Conservation (phyloP, 2,888 invertebrate genomes). For the Dromius quadrimaculatus region DNA sequence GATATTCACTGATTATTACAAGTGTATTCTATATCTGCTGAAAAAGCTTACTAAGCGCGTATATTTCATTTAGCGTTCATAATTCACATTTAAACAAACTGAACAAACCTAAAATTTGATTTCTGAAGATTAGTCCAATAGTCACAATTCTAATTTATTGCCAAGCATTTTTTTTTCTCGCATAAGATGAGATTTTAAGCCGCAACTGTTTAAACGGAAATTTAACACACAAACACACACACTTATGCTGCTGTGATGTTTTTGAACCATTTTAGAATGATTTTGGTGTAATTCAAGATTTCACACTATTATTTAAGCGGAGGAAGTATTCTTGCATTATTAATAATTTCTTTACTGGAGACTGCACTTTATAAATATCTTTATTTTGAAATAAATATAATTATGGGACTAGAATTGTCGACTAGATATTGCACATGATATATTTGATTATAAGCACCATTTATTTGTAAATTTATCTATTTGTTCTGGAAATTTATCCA, state of each 20-base stretch:
- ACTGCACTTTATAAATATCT: too few species aligned
- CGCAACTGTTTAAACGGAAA: not conserved
- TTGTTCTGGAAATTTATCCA: too few species aligned
- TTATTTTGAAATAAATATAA: too few species aligned
- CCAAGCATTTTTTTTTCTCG: too few species aligned
- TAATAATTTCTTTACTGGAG: not conserved
- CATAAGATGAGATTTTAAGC: not conserved
- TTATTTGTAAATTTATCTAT: not conserved
- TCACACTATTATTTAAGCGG: not conserved
- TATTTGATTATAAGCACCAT: slow-evolving; percentile 9
- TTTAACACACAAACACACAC: slow-evolving; percentile 32
- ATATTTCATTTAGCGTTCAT: slow-evolving; percentile 24
- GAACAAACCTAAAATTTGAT: slow-evolving; percentile 5
- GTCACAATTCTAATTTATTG: too few species aligned
- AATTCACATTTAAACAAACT: slow-evolving; percentile 28
- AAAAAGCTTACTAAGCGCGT: slow-evolving; percentile 24
- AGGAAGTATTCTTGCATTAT: not conserved
- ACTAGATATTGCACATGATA: not conserved
- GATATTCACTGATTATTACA: slow-evolving; percentile 12
- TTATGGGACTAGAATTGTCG: not conserved
- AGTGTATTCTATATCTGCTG: slow-evolving; percentile 24
- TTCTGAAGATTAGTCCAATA: too few species aligned
- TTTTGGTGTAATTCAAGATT: slow-evolving; percentile 7
- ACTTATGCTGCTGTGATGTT: slow-evolving; percentile 22
- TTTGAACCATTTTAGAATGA: slow-evolving; percentile 1